Base-by-base conservation (phyloP, 2,113 vertebrate species). In the Pardalotus punctatus region DNA sequence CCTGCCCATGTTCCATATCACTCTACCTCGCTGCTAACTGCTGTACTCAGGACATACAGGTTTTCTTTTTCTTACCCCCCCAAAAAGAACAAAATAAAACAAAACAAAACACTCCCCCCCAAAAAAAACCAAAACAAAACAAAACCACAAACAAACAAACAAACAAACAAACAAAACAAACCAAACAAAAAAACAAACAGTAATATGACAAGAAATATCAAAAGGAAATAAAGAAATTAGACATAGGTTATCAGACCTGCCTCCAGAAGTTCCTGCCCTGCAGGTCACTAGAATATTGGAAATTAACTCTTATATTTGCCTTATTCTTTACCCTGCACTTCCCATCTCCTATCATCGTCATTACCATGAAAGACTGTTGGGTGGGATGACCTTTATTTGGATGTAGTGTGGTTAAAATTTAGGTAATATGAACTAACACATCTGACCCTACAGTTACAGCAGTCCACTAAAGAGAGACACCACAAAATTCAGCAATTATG, bases 11-110 rank as follows among this genome's bases (percentile, higher is more conserved):
- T 13, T 72, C 25, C 4, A 7, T 36, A 31, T 12, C 17, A 12
- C 36, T 83, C 54, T 43, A 48, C 8, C 36, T 81, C 77, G 36
- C 20, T 89, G 36, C 19, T 65, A 48, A 53, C 40, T 53, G 10
- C 28, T 81, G 1, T 38, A 24, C 6, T 78, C 65, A 54, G 28
- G 20, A 56, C 5, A 83, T 6, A 53, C 3, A 36, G 3, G 1
- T 56, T 76, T 51, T 29, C 10, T 17, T 18, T n/a, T n/a, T n/a
- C n/a, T 79, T 16, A 57, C 5, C 3, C 5, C 51, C 0, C 0
- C 28, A 19, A 7, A 10, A 33, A 25, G 31, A 33, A 42, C n/a
- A 60, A 31, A 19, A 14, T 14, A 24, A 14, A 33, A 20, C 35
- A 36, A 25, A 12, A 11, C n/a, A n/a, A 9, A 21, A 20, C 33